Conservation (phyloP, 2,113 vertebrate genomes). For the Zosterops japonicus region DNA sequence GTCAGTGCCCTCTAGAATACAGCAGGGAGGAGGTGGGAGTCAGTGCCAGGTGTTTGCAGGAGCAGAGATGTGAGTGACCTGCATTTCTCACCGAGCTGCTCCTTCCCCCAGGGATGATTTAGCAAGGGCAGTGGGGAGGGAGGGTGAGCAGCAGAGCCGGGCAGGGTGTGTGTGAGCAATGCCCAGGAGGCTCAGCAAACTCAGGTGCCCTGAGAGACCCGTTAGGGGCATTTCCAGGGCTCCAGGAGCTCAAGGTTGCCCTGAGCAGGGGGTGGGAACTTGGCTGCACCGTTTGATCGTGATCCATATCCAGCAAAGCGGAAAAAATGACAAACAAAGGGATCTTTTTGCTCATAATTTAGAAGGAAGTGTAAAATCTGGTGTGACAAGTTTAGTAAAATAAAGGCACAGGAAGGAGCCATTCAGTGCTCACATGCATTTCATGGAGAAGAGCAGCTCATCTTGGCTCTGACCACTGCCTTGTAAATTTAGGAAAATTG, state of each 20-base stretch:
- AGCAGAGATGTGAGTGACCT: neutral
- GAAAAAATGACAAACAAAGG: conserved; percentile 57
- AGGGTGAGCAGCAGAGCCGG: neutral
- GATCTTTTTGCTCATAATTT: conserved; percentile 47
- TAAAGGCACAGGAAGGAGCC: conserved; percentile 13
- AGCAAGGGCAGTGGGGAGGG: neutral
- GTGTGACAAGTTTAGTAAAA: conserved; percentile 55
- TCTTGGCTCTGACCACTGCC: neutral
- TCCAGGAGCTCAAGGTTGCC: neutral
- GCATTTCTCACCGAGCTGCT: neutral
- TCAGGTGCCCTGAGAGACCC: neutral
- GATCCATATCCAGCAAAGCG: neutral
- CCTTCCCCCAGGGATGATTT: neutral
- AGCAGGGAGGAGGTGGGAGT: accelerated
- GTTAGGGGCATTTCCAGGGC: neutral
- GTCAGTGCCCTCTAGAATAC: neutral
- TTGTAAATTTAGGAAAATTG: neutral
- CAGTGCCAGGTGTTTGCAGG: neutral
- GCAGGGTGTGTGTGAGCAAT: neutral
- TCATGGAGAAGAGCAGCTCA: neutral
- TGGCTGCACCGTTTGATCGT: neutral
- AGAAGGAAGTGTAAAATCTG: conserved; percentile 58
- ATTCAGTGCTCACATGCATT: neutral
- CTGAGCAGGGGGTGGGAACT: neutral
- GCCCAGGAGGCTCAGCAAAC: neutral